A percentile compares a stretch with the other conserved stretches of the same genome.
These are phyloP conservation scores for Rhamnusium bicolor DNA, from an alignment of 2,888 invertebrate genomes.

Conservation along the genomic window DNA sequence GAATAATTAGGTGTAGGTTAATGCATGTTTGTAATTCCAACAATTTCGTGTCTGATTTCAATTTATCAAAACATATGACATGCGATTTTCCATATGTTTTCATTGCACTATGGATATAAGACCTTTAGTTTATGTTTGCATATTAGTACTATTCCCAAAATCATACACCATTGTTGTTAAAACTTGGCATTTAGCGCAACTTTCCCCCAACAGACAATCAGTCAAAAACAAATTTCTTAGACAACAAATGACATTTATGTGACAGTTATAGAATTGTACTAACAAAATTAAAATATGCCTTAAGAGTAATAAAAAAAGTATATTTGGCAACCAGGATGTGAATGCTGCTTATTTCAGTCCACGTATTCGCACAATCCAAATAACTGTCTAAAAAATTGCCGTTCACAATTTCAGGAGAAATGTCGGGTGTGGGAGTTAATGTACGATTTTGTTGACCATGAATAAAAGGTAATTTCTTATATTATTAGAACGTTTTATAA, in stretches of 20 bases:
- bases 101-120: too few relatives aligned
- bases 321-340: constrained; percentile 11
- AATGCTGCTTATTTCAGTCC: constrained; percentile 22
- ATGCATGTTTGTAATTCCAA: too few relatives aligned
- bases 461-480: constrained; percentile 35
- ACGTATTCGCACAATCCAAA: constrained; percentile 12
- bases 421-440: constrained; percentile 38
- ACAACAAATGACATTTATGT: constrained; percentile 5
- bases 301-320: constrained; percentile 1
- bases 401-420: constrained; percentile 26
- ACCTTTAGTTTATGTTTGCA: too few relatives aligned
- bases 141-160: too few relatives aligned
- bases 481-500: constrained; percentile 29
- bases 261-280: constrained; percentile 2
- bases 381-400: constrained; percentile 24
- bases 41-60: too few relatives aligned
- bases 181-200: background rate
- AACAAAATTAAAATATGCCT: background rate
- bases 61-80: too few relatives aligned
- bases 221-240: background rate
- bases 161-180: background rate
- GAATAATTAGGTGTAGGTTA: too few relatives aligned
- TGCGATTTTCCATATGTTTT: too few relatives aligned
- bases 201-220: background rate
- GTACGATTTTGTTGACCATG: constrained; percentile 42